These are phyloP conservation scores for Diarsia rubi DNA, from an alignment of 2,888 invertebrate genomes.

Conservation along the genomic window DNA sequence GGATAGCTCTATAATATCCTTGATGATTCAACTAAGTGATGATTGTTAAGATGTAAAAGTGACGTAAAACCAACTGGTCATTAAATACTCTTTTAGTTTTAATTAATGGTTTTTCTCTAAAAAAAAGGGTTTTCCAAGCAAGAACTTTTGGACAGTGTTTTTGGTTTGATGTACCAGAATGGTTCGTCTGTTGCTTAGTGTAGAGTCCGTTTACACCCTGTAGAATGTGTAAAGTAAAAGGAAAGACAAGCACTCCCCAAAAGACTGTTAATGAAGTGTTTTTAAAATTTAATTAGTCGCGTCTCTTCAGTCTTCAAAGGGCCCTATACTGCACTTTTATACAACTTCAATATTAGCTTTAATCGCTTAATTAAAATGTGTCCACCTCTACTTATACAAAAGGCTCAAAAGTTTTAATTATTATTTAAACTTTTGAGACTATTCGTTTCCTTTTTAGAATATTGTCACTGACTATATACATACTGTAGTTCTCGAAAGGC, in stretches of 20 bases:
- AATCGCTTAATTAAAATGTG: neutral
- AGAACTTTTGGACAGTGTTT: no score
- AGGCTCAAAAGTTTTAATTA: neutral
- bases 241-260: neutral
- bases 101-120: neutral
- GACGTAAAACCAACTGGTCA: neutral
- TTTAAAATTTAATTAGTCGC: neutral
- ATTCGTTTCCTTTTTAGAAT: neutral
- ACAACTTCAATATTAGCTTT: conserved; percentile 7
- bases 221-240: neutral
- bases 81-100: neutral
- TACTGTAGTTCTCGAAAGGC: no score
- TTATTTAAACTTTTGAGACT: no score
- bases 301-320: neutral
- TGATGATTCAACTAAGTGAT: no score
- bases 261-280: neutral
- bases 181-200: neutral
- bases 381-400: neutral
- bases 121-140: no score
- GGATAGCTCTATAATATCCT: no score
- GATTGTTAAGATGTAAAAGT: neutral
- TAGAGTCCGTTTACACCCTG: neutral
- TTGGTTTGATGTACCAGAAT: no score
- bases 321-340: neutral
- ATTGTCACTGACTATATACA: neutral